These are phyloP conservation scores for Cryptophagus acutangulus DNA, from an alignment of 2,888 invertebrate species.

Conservation along the genomic window DNA sequence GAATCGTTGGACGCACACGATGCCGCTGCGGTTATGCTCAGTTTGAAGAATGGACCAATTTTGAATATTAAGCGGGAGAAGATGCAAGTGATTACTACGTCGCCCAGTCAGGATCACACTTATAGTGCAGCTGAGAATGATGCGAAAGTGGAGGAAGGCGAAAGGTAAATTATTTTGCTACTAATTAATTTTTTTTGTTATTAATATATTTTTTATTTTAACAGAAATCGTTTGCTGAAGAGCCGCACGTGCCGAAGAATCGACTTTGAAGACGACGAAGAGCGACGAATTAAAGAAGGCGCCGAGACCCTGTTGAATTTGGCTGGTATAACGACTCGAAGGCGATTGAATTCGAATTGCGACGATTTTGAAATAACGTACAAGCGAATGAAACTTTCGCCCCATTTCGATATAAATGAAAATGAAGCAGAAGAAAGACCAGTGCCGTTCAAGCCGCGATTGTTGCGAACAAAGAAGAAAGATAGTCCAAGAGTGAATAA, in stretches of 20 bases:
- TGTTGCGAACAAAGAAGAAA: constrained; percentile 40
- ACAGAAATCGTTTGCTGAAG: constrained; percentile 24
- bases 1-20: constrained; percentile 71
- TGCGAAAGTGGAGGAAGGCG: constrained; percentile 50
- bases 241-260: constrained; percentile 38
- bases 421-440: constrained; percentile 35
- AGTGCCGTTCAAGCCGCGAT: constrained; percentile 41
- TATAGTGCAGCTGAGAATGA: constrained; percentile 64
- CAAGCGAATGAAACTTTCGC: constrained; percentile 21
- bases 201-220: constrained; percentile 11
- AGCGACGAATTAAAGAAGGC: constrained; percentile 69
- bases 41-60: constrained; percentile 78
- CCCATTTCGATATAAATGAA: constrained; percentile 25
- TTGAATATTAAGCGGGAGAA: constrained; percentile 28
- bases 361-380: constrained; percentile 18
- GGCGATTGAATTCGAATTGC: constrained; percentile 33
- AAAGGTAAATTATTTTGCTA: constrained; percentile 3
- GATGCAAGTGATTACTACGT: constrained; percentile 69
- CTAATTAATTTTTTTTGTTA: not conserved
- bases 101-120: constrained; percentile 90
- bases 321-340: constrained; percentile 54
- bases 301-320: constrained; percentile 74
- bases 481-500: constrained; percentile 33
- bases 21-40: constrained; percentile 82
- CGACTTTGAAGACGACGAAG: constrained; percentile 58